phyloP scores from a whole-genome alignment of 1,140 invertebrate genomes.

The Zophobas atratus region DNA sequence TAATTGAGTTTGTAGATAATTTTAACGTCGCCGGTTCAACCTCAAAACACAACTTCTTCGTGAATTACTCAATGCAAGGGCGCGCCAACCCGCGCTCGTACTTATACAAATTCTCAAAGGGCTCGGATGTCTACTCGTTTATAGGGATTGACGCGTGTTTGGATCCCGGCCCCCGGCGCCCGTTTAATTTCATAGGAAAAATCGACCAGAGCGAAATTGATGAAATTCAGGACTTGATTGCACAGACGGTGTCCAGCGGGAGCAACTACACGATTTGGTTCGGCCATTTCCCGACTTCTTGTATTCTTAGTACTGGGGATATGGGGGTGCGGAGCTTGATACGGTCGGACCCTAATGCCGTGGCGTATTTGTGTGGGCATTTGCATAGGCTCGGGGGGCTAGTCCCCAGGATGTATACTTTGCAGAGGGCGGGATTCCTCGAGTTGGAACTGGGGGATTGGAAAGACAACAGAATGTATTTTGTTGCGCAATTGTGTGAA shows the following conservation, averaged over 20 bases:
- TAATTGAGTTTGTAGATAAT: constrained; percentile 81
- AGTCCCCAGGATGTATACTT: constrained; percentile 89
- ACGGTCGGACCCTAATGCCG: constrained; percentile 68
- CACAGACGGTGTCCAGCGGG: constrained; percentile 68
- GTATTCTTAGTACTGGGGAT: constrained; percentile 78
- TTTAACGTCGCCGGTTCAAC: constrained; percentile 85
- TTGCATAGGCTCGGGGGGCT: constrained; percentile 87
- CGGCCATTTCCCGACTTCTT: constrained; percentile 95
- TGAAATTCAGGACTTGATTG: constrained; percentile 71
- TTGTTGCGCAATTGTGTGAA: constrained; percentile 47
- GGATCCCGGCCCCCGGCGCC: constrained; percentile 87
- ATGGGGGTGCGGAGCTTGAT: constrained; percentile 74
- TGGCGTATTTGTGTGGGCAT: constrained; percentile 94
- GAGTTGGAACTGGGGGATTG: constrained; percentile 95
- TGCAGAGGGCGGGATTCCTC: constrained; percentile 86
- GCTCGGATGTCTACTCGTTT: constrained; percentile 80
- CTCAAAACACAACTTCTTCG: constrained; percentile 84
- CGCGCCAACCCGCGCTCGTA: constrained; percentile 81
- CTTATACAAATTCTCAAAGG: constrained; percentile 75
- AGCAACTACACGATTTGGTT: constrained; percentile 85
- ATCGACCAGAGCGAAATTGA: constrained; percentile 75
- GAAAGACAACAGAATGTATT: constrained; percentile 92
- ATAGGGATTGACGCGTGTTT: constrained; percentile 92
- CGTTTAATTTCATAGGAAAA: constrained; percentile 94
- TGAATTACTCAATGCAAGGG: constrained; percentile 88